Conservation (phyloP, 2,888 invertebrate genomes). For the Rhagium mordax region DNA sequence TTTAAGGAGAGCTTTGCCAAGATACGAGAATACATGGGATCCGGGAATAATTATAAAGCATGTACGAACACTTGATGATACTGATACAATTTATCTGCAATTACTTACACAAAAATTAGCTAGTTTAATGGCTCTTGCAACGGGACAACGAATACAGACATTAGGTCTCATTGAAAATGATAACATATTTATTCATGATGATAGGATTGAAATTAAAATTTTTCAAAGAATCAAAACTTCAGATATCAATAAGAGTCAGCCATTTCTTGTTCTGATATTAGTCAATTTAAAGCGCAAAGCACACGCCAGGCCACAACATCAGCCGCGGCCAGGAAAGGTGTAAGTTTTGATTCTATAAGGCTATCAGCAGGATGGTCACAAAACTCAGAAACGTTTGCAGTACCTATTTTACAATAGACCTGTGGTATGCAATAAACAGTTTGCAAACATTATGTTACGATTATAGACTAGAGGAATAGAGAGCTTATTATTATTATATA, state of each 20-base stretch:
- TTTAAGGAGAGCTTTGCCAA: background rate
- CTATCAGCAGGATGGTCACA: background rate
- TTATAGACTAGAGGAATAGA: too few species aligned
- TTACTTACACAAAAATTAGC: background rate
- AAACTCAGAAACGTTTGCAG: too few species aligned
- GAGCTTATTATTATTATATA: too few species aligned
- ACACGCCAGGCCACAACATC: background rate
- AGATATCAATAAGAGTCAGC: background rate
- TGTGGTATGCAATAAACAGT: too few species aligned
- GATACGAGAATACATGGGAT: constrained; percentile 1
- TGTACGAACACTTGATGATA: background rate
- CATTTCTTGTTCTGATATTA: background rate
- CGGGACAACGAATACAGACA: background rate
- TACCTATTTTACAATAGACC: too few species aligned
- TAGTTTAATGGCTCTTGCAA: background rate
- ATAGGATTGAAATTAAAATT: background rate
- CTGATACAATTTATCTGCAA: background rate
- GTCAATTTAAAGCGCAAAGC: background rate
- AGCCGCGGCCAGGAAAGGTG: background rate
- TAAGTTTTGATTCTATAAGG: background rate
- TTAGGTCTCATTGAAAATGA: background rate
- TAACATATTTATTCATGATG: background rate
- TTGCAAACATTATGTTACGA: too few species aligned
- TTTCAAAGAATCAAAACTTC: background rate
- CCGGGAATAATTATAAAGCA: background rate